Percentiles rank a stretch among this genome's conserved stretches.
These are phyloP conservation scores for Conus canariensis DNA, from an alignment of 2,888 invertebrate genomes.

Conservation along the genomic window DNA sequence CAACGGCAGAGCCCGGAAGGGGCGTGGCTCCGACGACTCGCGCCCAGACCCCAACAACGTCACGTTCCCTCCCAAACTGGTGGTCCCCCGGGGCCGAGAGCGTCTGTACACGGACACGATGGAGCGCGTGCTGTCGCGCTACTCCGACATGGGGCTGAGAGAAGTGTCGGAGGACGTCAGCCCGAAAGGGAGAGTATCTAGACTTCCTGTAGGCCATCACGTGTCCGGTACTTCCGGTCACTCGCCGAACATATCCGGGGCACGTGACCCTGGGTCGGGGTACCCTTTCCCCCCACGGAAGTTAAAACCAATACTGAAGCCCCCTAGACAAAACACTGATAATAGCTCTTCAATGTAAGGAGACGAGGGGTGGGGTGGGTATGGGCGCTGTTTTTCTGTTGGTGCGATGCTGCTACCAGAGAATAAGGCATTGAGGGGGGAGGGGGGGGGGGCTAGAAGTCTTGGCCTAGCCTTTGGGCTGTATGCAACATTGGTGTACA, in stretches of 20 bases:
- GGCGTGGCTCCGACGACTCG: neutral
- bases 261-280: neutral
- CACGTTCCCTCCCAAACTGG: neutral
- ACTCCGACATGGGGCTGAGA: conserved; percentile 38
- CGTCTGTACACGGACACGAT: conserved; percentile 39
- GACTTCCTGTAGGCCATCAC: neutral
- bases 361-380: too few relatives aligned
- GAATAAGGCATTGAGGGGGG: too few relatives aligned
- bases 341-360: neutral
- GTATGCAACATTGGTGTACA: too few relatives aligned
- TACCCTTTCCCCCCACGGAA: conserved; percentile 22
- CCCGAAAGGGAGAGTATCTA: neutral
- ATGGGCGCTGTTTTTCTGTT: too few relatives aligned
- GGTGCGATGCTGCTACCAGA: too few relatives aligned
- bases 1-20: neutral
- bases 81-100: neutral
- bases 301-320: conserved; percentile 35
- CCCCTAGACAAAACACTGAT: neutral
- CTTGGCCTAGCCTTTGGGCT: too few relatives aligned
- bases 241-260: neutral
- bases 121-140: conserved; percentile 42
- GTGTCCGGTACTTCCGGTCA: neutral
- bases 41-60: neutral
- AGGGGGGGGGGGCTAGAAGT: too few relatives aligned
- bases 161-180: conserved; percentile 10